phyloP scores from a whole-genome alignment of 2,113 vertebrate genomes.

The Mugil cephalus region DNA sequence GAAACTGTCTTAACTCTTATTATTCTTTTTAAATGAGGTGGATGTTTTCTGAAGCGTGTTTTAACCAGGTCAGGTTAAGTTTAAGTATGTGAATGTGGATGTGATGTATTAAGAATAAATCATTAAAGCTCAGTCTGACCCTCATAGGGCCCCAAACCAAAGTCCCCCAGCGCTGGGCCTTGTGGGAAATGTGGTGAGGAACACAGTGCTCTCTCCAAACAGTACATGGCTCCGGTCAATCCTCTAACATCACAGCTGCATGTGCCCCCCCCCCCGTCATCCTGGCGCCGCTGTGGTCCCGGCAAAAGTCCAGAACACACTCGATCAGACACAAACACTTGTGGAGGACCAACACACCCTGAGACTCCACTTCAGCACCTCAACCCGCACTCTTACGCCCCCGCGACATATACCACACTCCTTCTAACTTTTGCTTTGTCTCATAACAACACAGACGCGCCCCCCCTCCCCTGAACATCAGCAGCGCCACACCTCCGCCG shows the following conservation, averaged over 20 bases:
- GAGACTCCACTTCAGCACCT: conserved; percentile 37
- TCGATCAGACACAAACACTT: conserved; percentile 60
- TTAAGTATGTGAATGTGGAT: too few species aligned
- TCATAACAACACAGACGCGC: not conserved
- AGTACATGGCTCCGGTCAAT: not conserved
- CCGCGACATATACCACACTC: conserved; percentile 22
- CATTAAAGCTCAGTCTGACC: too few species aligned
- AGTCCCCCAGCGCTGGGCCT: conserved; percentile 21
- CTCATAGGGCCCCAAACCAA: too few species aligned
- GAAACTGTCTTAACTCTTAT: too few species aligned
- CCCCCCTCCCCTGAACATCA: conserved; percentile 23
- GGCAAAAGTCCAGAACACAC: conserved; percentile 67
- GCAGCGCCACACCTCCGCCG: conserved; percentile 62
- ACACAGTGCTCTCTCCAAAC: not conserved
- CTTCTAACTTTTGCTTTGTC: not conserved
- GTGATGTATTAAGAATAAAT: too few species aligned
- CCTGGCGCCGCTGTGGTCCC: conserved; percentile 63
- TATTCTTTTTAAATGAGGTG: too few species aligned
- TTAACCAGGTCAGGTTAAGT: too few species aligned
- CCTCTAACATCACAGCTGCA: conserved; percentile 11
- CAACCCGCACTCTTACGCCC: conserved; percentile 8
- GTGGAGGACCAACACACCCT: conserved; percentile 22
- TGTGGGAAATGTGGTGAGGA: conserved; percentile 35
- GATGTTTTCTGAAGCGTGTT: too few species aligned
- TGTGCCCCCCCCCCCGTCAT: conserved; percentile 56